Conservation (phyloP, 2,113 vertebrate species). For the Urocynchramus pylzowi region DNA sequence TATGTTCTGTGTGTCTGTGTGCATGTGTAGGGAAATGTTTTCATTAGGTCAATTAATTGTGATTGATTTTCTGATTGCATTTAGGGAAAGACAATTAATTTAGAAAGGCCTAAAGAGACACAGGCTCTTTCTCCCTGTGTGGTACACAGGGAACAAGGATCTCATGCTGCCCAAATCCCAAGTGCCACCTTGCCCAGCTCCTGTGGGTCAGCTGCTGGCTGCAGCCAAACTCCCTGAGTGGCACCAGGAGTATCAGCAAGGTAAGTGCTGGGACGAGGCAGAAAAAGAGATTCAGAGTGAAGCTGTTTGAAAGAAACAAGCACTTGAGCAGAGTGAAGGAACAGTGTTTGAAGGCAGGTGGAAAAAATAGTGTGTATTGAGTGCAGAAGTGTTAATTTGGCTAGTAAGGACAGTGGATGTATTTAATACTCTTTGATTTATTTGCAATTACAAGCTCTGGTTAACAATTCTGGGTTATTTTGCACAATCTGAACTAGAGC, state of each 20-base stretch:
- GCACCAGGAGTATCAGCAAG: neutral
- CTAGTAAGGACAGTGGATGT: neutral
- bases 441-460: neutral
- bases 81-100: neutral
- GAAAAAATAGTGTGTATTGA: neutral
- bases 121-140: neutral
- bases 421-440: neutral
- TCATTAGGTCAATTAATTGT: neutral
- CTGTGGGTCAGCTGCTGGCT: neutral
- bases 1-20: neutral
- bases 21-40: neutral
- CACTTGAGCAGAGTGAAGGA: neutral
- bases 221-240: neutral
- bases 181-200: neutral
- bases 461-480: neutral
- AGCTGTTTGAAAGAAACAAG: neutral
- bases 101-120: neutral
- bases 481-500: neutral
- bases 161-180: neutral
- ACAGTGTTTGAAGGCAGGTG: neutral
- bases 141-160: too few relatives aligned
- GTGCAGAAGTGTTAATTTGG: neutral
- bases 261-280: neutral
- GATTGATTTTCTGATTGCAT: neutral
- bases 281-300: neutral